Evolutionary conservation across 2,888 invertebrate species (phyloP), one percentile per base, ranked within the genome.

Genomic region (Macaria liturata): DNA sequence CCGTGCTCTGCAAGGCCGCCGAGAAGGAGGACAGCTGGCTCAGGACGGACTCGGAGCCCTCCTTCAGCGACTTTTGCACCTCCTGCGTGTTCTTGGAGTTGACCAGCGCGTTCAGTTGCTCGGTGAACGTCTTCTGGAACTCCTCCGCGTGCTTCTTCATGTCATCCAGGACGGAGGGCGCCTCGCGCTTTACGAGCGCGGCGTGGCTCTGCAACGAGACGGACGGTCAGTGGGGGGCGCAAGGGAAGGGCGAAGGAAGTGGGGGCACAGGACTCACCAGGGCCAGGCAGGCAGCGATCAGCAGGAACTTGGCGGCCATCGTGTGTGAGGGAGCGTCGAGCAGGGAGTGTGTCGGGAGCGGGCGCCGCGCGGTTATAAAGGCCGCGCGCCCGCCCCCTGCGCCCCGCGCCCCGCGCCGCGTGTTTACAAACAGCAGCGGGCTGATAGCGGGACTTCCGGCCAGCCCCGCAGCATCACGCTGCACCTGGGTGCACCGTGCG

Each of bases 71-170:
- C 72, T 85, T 86, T 76, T 80, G 81, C 32, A 83, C 42, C 30
- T 86, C 81, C 72, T 88, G 73, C 32, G 86, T 76, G 79, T 82
- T 84, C 78, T 88, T 82, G 57, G 88, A 86, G 79, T 75, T 80
- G 68, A 68, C 61, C 57, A 90, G 54, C 4, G 80, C 49, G 67
- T 75, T 77, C 49, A 85, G 52, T 66, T 83, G 80, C 57, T 88
- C 85, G 32, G 54, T 59, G 72, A 90, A 70, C 1, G 78, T 78
- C 78, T 88, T 87, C 67, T 74, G 73, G 75, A 90, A 80, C 62
- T 83, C 84, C 0, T 59, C 59, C 20, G 84, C 85, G 67, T 87
- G 81, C 74, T 86, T 84, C 75, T 83, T 68, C 32, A 88, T 5
- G n/a, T 87, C 86, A 46, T 82, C 69, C 60, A 83, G 69, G n/a